Base-by-base conservation (phyloP, 2,888 invertebrate species). In the Busseola fusca region DNA sequence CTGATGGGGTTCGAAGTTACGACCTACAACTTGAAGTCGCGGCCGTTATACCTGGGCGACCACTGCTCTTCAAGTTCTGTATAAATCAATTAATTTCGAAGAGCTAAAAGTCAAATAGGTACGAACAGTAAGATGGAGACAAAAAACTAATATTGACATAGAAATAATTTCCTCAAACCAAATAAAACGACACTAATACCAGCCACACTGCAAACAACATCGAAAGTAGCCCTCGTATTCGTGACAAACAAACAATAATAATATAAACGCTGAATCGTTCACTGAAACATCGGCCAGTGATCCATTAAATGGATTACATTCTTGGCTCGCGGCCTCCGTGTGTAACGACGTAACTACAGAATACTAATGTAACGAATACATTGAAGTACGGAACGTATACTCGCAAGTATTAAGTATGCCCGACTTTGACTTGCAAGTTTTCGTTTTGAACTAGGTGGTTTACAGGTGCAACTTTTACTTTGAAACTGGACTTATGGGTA, bases 281-380 rank as follows among this genome's bases (percentile, higher is more conserved):
- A 80, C 88, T 86, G 88, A 90, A 89, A 89, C 89, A 88, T 90
- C 89, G 87, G 88, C 91, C 88, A 90, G 89, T 90, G 88, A 87
- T 87, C 89, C 90, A 92, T 93, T 92, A 92, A 90, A 88, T 83
- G 89, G 90, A 92, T 91, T 90, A 91, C 90, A 92, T 93, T 94
- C 92, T 93, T 93, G 92, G 92, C 91, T 90, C 90, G 76, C 83
- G 75, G 85, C 84, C 85, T 78, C 48, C 10, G 10, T 69, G 85
- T n/a, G 85, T 90, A 91, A 90, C 91, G 90, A 89, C 87, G 88
- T 89, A 88, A 89, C 87, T 50, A 84, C 83, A 84, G 84, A 87
- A 89, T 87, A 87, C 71, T 76, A 64, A 76, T 67, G 81, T 87
- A 87, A 88, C 87, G 87, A 86, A 66, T 73, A 45, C 57, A 50